Base-by-base conservation (phyloP, 2,113 vertebrate species). In the Atractosteus spatula region DNA sequence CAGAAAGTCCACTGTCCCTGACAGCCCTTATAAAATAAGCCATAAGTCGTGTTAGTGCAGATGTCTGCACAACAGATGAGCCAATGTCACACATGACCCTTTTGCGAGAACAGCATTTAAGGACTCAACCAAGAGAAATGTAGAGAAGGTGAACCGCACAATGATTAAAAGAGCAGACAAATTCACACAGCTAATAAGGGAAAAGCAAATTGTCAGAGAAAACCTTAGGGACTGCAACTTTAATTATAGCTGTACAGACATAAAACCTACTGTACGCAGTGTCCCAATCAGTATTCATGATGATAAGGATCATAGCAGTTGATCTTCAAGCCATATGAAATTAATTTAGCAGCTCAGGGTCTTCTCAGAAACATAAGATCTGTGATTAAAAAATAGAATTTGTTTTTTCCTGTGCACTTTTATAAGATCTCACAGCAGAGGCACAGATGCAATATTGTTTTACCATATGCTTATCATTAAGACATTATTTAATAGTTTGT, bases 291-390 rank as follows among this genome's bases (percentile, higher is more conserved):
- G 55, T 68, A 14, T 51, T 72, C 55, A 64, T 55, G 56, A 62
- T 74, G 75, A 75, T 75, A 71, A 69, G 78, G 77, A 79, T 81
- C 79, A 74, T 74, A 76, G 75, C 74, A 71, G 47, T 76, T 79
- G 82, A 81, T 80, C 72, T 77, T 79, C 79, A 79, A 79, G 79
- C 76, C 70, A 75, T 75, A 77, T 79, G 71, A 81, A 81, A 77
- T 76, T 77, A 65, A 78, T 78, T 81, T 75, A 66, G 75, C 77
- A 29, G 41, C 75, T 59, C 43, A 41, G 10, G 66, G 12, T 59
- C 29, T 65, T 64, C 72, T 78, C 47, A 51, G 47, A 51, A 51
- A 51, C 1, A 51, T 10, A 51, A 51, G 47, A 51, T 10, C 47
- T 5, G 47, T 10, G 10, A 7, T 5, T 7, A 2, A 51, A 51